These are phyloP conservation scores for Yponomeuta cagnagella DNA, from an alignment of 2,888 invertebrate species.

Conservation along the genomic window DNA sequence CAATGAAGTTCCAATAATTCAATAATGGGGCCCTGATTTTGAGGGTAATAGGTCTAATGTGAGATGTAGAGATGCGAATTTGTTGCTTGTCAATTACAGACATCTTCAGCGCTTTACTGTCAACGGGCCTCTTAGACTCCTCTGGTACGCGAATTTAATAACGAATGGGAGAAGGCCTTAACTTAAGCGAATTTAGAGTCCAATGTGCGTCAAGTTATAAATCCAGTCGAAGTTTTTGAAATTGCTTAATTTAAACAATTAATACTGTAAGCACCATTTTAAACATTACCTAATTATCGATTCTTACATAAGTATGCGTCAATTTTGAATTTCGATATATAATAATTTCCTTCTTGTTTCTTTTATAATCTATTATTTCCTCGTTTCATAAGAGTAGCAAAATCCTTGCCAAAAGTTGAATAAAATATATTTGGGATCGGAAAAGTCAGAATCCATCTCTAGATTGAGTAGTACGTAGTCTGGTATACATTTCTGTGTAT, in stretches of 20 bases:
- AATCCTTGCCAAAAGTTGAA: conserved; percentile 37
- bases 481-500: conserved; percentile 39
- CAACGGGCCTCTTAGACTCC: too few relatives aligned
- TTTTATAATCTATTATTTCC: neutral
- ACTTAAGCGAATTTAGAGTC: conserved; percentile 25
- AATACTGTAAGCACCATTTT: conserved; percentile 74
- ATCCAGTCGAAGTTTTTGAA: conserved; percentile 31
- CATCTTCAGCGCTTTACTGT: too few relatives aligned
- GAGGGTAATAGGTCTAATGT: too few relatives aligned
- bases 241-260: conserved; percentile 51
- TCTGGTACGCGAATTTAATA: too few relatives aligned
- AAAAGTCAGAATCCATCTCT: conserved; percentile 11
- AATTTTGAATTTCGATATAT: conserved; percentile 40
- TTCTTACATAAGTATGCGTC: conserved; percentile 39
- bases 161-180: too few relatives aligned
- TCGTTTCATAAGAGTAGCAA: conserved; percentile 15
- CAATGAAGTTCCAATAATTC: too few relatives aligned
- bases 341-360: neutral
- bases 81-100: too few relatives aligned
- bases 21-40: too few relatives aligned
- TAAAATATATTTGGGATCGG: conserved; percentile 30
- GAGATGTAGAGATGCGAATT: too few relatives aligned
- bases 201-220: conserved; percentile 41
- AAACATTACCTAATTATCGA: conserved; percentile 32
- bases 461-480: conserved; percentile 23